Evolutionary conservation across 2,113 vertebrate species (phyloP).

Genomic region (Proteles cristata): DNA sequence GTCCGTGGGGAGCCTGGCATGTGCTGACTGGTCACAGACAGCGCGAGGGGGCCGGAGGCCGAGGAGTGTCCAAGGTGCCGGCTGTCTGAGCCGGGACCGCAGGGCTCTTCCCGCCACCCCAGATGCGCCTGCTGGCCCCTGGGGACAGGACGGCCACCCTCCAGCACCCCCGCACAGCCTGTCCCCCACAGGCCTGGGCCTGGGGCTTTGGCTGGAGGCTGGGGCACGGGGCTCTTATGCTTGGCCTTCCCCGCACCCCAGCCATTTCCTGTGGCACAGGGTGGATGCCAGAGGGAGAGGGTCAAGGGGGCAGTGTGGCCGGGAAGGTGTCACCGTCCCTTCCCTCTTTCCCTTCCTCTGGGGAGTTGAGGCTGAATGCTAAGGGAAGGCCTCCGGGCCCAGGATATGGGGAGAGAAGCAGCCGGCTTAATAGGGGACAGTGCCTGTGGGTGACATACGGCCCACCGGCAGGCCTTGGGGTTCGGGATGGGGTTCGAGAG

Average conservation of each 20-base stretch:
- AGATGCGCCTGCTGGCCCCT: not conserved
- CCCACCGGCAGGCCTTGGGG: no score
- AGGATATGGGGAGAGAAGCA: not conserved
- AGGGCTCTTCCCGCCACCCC: not conserved
- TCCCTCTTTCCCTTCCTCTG: not conserved
- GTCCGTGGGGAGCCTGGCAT: not conserved
- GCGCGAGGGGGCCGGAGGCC: not conserved
- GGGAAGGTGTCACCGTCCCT: not conserved
- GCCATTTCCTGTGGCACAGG: not conserved
- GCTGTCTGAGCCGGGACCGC: accelerated
- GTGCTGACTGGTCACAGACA: accelerated
- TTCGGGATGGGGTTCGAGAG: not conserved
- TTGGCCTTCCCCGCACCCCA: not conserved
- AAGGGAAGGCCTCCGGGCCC: not conserved
- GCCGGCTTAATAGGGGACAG: not conserved
- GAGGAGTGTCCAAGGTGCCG: not conserved
- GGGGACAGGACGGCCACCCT: not conserved
- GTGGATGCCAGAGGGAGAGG: not conserved
- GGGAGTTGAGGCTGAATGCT: not conserved
- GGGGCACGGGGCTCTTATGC: not conserved
- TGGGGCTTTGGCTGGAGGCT: not conserved
- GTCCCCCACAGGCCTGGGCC: not conserved
- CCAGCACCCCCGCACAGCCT: not conserved
- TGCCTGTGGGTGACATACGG: not conserved
- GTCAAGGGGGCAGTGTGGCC: not conserved